Evolutionary conservation across 2,113 vertebrate species (phyloP).

Genomic region (Apteryx owenii): DNA sequence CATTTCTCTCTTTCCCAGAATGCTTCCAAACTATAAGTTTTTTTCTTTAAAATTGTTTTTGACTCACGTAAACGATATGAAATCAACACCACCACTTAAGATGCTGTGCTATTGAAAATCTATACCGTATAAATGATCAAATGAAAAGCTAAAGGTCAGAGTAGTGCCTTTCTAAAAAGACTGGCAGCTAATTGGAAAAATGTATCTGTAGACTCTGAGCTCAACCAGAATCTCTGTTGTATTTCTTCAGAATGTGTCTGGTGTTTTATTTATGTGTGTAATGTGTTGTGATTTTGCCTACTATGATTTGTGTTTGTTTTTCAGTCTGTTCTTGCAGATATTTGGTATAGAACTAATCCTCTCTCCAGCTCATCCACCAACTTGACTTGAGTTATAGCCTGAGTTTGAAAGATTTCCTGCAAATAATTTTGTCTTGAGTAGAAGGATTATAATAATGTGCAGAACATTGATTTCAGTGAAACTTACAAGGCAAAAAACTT

Average conservation of each 20-base stretch:
- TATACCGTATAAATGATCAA: background rate
- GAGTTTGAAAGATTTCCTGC: conserved; percentile 26
- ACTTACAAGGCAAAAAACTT: background rate
- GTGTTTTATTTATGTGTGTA: conserved; percentile 56
- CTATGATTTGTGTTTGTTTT: conserved; percentile 57
- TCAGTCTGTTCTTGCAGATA: conserved; percentile 30
- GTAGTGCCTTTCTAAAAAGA: background rate
- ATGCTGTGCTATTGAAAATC: background rate
- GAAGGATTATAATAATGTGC: conserved; percentile 22
- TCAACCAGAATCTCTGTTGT: conserved; percentile 2
- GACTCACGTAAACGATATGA: background rate
- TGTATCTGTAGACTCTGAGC: background rate
- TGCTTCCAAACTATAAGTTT: background rate
- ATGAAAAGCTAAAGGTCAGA: conserved; percentile 31
- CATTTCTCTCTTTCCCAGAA: background rate
- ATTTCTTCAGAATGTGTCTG: background rate
- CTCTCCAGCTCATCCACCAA: background rate
- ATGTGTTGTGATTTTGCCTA: background rate
- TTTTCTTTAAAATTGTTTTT: background rate
- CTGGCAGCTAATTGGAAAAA: conserved; percentile 22
- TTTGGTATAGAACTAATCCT: conserved; percentile 15
- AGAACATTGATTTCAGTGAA: conserved; percentile 12
- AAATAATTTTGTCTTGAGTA: conserved; percentile 40
- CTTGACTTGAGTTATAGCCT: conserved; percentile 23
- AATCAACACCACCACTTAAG: background rate